phyloP scores from a whole-genome alignment of 2,113 vertebrate genomes.

The Murina feae region DNA sequence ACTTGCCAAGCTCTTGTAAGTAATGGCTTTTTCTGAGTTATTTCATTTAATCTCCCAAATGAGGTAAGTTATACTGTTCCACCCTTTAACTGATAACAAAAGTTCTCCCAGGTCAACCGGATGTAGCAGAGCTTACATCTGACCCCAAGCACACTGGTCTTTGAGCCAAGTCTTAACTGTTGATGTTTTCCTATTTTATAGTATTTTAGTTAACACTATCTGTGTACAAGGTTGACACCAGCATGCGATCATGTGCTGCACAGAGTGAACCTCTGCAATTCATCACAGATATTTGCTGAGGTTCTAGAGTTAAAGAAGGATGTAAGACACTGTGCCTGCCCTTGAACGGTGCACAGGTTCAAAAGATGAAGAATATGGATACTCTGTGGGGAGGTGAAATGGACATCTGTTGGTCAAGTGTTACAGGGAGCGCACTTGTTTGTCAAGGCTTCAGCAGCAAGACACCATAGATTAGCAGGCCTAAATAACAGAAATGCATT shows the following conservation, averaged over 20 bases:
- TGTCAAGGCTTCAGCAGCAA: neutral
- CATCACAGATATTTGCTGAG: neutral
- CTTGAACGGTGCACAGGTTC: neutral
- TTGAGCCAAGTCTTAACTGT: neutral
- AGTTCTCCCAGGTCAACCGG: neutral
- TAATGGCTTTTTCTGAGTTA: no score
- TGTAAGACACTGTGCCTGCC: neutral
- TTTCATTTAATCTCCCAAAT: neutral
- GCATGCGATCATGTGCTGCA: neutral
- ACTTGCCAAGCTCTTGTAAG: neutral
- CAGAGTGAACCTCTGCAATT: neutral
- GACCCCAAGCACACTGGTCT: no score
- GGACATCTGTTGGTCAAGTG: rapidly evolving
- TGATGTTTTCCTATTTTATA: neutral
- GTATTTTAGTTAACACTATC: neutral
- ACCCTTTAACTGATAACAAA: neutral
- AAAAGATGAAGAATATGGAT: neutral
- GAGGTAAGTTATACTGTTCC: neutral
- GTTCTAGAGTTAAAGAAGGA: neutral
- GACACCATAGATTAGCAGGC: rapidly evolving
- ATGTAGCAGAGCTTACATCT: neutral
- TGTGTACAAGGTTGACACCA: neutral
- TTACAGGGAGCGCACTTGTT: rapidly evolving
- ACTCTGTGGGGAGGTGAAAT: neutral
- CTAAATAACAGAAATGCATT: neutral